Conservation (phyloP, 2,797 vertebrate species). For the Heliangelus exortis region DNA sequence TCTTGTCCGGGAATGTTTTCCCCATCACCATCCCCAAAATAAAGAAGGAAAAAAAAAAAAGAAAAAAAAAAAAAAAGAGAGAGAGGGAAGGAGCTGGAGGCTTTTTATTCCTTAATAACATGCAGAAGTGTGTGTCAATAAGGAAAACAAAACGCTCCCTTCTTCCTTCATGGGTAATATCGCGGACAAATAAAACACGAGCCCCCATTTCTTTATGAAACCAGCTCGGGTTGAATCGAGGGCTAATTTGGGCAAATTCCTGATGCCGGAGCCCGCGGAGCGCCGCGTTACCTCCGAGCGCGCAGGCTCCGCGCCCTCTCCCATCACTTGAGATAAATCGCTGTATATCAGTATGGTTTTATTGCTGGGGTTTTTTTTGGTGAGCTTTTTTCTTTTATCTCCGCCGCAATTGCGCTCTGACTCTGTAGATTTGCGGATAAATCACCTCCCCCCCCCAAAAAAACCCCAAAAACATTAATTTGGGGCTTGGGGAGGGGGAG, state of each 20-base stretch:
- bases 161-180: background rate
- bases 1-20: background rate
- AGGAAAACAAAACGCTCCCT: slow-evolving; percentile 9
- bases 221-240: background rate
- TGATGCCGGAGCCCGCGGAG: background rate
- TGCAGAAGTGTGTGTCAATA: background rate
- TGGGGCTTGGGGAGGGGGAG: rapidly evolving
- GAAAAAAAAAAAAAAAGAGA: too few relatives aligned
- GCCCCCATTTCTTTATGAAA: background rate
- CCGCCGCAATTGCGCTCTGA: rapidly evolving
- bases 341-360: rapidly evolving
- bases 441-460: background rate
- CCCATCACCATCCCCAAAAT: background rate
- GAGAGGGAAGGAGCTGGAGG: background rate
- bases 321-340: background rate
- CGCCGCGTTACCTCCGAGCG: background rate
- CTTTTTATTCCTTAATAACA: background rate
- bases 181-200: background rate
- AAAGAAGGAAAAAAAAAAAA: background rate
- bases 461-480: background rate
- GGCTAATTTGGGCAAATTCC: slow-evolving; percentile 27
- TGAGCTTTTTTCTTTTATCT: too few relatives aligned
- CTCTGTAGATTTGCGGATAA: background rate
- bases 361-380: too few relatives aligned
- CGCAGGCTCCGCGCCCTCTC: background rate